A percentile compares a stretch with the other conserved stretches of the same genome.
Evolutionary conservation across 2,797 vertebrate genomes (phyloP).

Genomic region (Telmatherina bonti): DNA sequence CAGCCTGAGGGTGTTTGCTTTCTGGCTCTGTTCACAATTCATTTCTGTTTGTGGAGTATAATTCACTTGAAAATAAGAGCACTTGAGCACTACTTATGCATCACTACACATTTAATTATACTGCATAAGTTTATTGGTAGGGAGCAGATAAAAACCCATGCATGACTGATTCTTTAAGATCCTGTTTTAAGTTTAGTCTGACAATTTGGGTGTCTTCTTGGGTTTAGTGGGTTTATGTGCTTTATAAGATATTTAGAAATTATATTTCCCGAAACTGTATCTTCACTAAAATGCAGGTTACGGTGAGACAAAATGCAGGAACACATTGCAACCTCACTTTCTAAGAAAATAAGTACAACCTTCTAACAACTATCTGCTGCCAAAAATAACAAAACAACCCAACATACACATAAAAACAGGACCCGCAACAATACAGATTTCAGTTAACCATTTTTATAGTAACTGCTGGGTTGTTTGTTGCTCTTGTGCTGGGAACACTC

Average conservation of each 20-base stretch:
- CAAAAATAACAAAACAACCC: background rate
- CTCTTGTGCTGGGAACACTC: background rate
- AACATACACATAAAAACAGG: too few species aligned
- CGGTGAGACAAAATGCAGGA: background rate
- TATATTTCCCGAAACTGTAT: too few species aligned
- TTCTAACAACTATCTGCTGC: background rate
- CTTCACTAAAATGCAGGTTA: too few species aligned
- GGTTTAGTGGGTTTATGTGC: background rate
- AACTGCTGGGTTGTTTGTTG: background rate
- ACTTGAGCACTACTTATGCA: constrained; percentile 19
- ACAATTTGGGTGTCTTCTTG: background rate
- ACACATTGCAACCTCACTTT: background rate
- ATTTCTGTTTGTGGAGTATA: constrained; percentile 18
- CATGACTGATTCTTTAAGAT: background rate
- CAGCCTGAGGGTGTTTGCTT: constrained; percentile 21
- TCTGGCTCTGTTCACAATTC: constrained; percentile 19
- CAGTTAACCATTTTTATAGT: too few species aligned
- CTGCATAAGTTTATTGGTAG: background rate
- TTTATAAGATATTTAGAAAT: too few species aligned
- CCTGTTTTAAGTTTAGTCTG: too few species aligned
- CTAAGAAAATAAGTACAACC: background rate
- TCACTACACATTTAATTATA: background rate
- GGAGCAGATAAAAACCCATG: constrained; percentile 7
- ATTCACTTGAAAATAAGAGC: constrained; percentile 15
- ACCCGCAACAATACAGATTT: too few species aligned